Evolutionary conservation across 1,140 invertebrate species (phyloP), one percentile per base, ranked within the genome.

Genomic region (Helicoverpa zea): DNA sequence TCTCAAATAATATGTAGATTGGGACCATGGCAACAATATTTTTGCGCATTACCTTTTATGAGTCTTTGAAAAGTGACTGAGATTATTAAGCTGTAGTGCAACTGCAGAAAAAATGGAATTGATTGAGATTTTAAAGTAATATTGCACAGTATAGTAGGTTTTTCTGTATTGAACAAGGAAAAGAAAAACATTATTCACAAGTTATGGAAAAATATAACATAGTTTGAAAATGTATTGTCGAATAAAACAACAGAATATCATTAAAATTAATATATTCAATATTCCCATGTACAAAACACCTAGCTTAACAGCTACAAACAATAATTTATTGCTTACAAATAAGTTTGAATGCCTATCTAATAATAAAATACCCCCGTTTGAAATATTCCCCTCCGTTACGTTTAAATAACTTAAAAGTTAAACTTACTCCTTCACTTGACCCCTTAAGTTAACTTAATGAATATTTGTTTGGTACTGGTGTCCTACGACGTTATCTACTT

Each of bases 391-490:
- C 47, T 35, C 13, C 11, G 3, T 70, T 49, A 70, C 11, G 9
- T 18, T 2, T 47, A 49, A 79, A 47, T 70, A 23, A 79, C 23
- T 54, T 78, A 58, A 43, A 43, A 78, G 29, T 79, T 66, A 30
- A 12, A 43, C 0, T 66, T 78, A 79, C 29, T 63, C 3, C 2
- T 29, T 29, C n/a, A 47, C n/a, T 68, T 58, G 23, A 14, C 13
- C 63, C 64, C 51, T 68, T 56, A 68, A 35, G 11, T 64, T 63
- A 66, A 35, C 75, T 79, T 79, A 85, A 72, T 89, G 91, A 92
- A 86, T 92, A 91, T 92, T 88, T 84, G 82, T 91, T 91, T 88
- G 90, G 91, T 91, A 92, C 91, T 92, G 90, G 91, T 85, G 86
- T 87, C 86, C 2, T 77, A 43, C 35, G 80, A 88, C 78, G 75